Base-by-base conservation (phyloP, 2,888 invertebrate genomes). In the Callosobruchus maculatus region DNA sequence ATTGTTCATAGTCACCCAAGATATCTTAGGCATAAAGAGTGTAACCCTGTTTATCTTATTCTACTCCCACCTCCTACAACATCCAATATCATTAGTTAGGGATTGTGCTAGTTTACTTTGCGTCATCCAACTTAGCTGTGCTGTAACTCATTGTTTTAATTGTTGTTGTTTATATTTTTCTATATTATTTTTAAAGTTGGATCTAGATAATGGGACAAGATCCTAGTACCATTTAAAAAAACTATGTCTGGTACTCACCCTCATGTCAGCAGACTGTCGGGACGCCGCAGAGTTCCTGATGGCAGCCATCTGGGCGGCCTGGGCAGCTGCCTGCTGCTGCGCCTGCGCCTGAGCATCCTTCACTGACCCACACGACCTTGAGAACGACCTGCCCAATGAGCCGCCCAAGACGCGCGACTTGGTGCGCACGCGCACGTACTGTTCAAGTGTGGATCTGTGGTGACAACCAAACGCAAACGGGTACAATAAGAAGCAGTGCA, bases 401-500 rank as follows among this genome's bases (percentile, higher is more conserved):
- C 91, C 90, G 84, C 91, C 91, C 85, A 91, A 90, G 78, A 90
- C 90, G 76, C 91, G 89, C 83, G 91, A 90, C 88, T 91, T 91
- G 82, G 91, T 89, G 85, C 90, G 90, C 88, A 88, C 87, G 88
- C 91, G 86, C 78, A 88, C 87, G 86, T 87, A 88, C 83, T 88
- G 88, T 84, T 88, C 89, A 84, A 89, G 85, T 83, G 88, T 87
- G 80, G 88, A 88, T 86, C 88, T 88, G 49, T 49, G 49, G 49
- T 49, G 49, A 5, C 13, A 49, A 68, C 7, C 72, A 80, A 31
- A 71, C 5, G 66, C 67, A 30, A 74, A 77, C 78, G 76, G 66
- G 76, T 74, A 75, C 76, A 73, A 22, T 21, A 22, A 22, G 20
- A 68, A 22, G 68, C 21, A n/a, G 68, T 68, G 68, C 21, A 49